Base-by-base conservation (phyloP, 2,888 invertebrate genomes). In the Thera britannica region DNA sequence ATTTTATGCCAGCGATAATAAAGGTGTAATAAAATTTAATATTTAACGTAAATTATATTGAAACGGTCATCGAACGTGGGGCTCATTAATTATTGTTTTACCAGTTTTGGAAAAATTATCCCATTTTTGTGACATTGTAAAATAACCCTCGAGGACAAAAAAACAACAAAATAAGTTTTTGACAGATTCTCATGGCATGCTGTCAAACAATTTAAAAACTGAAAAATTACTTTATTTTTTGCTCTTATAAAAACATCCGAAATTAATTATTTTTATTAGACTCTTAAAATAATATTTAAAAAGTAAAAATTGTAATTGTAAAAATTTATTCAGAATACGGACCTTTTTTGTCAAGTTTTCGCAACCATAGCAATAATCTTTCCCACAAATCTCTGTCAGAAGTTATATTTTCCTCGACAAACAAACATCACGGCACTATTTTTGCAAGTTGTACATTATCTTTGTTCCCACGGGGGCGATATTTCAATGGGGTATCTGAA, bases 21-120 rank as follows among this genome's bases (percentile, higher is more conserved):
- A 62, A 80, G 80, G 79, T 77, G 77, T 79, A 81, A 83, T 83
- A 83, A 82, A 81, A 81, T 79, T 79, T 84, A 79, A 84, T 82
- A 81, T 83, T 83, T 80, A 77, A 81, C 80, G 77, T 77, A 80
- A 83, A 81, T 78, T 80, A 79, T 84, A 83, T 83, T 81, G 78
- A 84, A 56, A 59, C 58, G 58, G 54, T 34, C 44, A 64, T 68
- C 41, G 44, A 41, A 62, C 61, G 54, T 68, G 64, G 3, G 36
- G 60, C 52, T 58, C 57, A 58, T 75, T 68, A 65, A 46, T 46
- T 9, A 46, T 46, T 46, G 44, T 46, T 46, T 46, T 46, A 9
- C 9, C 2, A 9, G 6, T 46, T 41, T 46, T 46, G 44, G 44
- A 46, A 46, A 46, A 46, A 2, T 46, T 46, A 1, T 9, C 49